Evolutionary conservation across 2,113 vertebrate species (phyloP), one percentile per base, ranked within the genome.

Genomic region (Amphiprion ocellaris): DNA sequence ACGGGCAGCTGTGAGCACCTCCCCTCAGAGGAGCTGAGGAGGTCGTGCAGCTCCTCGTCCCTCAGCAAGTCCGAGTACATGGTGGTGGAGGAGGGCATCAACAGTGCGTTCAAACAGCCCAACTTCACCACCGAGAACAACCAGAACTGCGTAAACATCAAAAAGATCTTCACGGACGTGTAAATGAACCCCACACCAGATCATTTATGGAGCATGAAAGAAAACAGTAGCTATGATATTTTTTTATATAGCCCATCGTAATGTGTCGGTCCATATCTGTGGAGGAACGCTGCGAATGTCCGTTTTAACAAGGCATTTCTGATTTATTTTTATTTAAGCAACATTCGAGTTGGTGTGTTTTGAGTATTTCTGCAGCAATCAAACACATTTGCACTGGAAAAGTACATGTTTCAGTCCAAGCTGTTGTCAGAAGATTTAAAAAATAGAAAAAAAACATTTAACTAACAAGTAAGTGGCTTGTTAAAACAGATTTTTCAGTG

Each of bases 111-210:
- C 92, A 97, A 96, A 74, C 96, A 97, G 91, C 92, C 96, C 85
- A 94, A 95, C 85, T 97, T 96, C 87, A 96, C 94, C 90, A 96
- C 96, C 2, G 96, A 96, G 91, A 97, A 96, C 87, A 97, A 95
- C 92, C 98, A 98, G 87, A 95, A 97, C 91, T 98, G 96, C 89
- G 97, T 97, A 74, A 98, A 96, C 92, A 97, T 97, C 94, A 97
- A 97, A 91, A 97, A 99, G 94, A 97, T 99, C 82, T 99, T 99
- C 90, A 99, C 98, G 1, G 97, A 99, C 78, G 97, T 99, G 90
- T 99, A 96, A 95, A 85, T 52, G 47, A 75, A 23, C 19, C 28
- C 14, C 60, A 16, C 1, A n/a, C 23, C 9, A 56, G 10, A 39
- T 69, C 49, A 74, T 77, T 55, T 39, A 44, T 78, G 83, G 44